Percentiles rank a stretch among this genome's conserved stretches.
phyloP scores from a whole-genome alignment of 2,888 invertebrate species.

The Theretra japonica region DNA sequence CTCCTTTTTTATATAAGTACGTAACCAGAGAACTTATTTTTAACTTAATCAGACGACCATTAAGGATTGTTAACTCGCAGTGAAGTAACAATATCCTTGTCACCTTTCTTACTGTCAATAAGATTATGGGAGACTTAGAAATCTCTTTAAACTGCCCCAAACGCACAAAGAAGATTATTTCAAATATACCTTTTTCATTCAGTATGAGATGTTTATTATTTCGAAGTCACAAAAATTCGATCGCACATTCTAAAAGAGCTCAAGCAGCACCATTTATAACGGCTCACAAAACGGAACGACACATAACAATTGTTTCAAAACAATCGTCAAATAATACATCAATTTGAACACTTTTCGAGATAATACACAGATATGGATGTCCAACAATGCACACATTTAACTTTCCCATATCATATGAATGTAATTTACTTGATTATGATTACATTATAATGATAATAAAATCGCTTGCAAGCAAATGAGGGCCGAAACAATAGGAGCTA shows the following conservation, averaged over 20 bases:
- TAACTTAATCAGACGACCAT: too few relatives aligned
- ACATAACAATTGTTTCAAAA: slow-evolving; percentile 28
- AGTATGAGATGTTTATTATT: too few relatives aligned
- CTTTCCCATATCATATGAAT: slow-evolving; percentile 39
- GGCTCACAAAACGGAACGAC: slow-evolving; percentile 19
- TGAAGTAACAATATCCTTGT: too few relatives aligned
- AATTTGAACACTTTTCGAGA: slow-evolving; percentile 29
- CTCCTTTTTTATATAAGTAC: too few relatives aligned
- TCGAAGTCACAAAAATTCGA: neutral
- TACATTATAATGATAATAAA: slow-evolving; percentile 43
- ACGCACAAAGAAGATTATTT: too few relatives aligned
- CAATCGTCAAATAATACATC: slow-evolving; percentile 26
- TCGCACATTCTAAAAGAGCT: neutral
- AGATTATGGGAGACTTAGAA: too few relatives aligned
- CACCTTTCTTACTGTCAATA: too few relatives aligned
- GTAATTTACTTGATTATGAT: slow-evolving; percentile 38
- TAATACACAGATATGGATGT: slow-evolving; percentile 35
- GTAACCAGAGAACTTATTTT: too few relatives aligned
- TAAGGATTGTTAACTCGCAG: too few relatives aligned
- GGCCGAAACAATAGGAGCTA: slow-evolving; percentile 37
- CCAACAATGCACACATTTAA: slow-evolving; percentile 37
- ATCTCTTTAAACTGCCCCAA: too few relatives aligned
- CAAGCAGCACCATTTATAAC: neutral
- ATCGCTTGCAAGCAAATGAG: slow-evolving; percentile 40
- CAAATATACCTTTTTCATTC: too few relatives aligned